Conservation (phyloP, 2,113 vertebrate species). For the Hyaena hyaena region DNA sequence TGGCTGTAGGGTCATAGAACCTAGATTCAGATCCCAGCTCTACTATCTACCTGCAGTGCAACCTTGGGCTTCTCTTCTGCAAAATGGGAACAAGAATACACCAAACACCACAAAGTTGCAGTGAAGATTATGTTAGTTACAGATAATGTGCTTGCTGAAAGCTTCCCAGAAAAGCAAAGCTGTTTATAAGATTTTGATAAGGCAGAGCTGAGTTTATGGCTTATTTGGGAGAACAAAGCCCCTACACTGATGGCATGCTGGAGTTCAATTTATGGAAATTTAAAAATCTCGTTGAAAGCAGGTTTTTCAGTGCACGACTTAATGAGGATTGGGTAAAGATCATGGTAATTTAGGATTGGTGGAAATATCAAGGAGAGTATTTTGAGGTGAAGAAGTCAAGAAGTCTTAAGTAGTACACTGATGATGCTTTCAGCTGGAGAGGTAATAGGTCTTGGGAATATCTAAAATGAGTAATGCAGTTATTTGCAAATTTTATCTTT, state of each 20-base stretch:
- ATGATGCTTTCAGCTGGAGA: not conserved
- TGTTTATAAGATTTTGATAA: not conserved
- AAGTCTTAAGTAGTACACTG: not conserved
- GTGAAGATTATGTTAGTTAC: not conserved
- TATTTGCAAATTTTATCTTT: not conserved
- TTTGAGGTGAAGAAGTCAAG: not conserved
- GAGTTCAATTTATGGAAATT: not conserved
- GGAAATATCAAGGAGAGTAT: not conserved
- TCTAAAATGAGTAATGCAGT: not conserved
- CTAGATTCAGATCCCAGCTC: not conserved
- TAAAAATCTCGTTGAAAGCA: not conserved
- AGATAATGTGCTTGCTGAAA: not conserved
- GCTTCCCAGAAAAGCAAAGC: not conserved
- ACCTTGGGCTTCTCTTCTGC: not conserved
- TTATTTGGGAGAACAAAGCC: not conserved
- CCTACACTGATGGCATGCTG: not conserved
- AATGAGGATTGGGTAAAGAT: not conserved
- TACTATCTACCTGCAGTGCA: not conserved
- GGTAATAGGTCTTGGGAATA: not conserved
- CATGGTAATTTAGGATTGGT: not conserved
- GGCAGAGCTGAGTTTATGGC: not conserved
- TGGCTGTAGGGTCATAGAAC: not conserved
- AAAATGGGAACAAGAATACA: not conserved
- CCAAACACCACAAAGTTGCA: not conserved
- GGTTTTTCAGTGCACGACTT: not conserved